Evolutionary conservation across 2,113 vertebrate genomes (phyloP), one percentile per base, ranked within the genome.

Genomic region (Percina caprodes): DNA sequence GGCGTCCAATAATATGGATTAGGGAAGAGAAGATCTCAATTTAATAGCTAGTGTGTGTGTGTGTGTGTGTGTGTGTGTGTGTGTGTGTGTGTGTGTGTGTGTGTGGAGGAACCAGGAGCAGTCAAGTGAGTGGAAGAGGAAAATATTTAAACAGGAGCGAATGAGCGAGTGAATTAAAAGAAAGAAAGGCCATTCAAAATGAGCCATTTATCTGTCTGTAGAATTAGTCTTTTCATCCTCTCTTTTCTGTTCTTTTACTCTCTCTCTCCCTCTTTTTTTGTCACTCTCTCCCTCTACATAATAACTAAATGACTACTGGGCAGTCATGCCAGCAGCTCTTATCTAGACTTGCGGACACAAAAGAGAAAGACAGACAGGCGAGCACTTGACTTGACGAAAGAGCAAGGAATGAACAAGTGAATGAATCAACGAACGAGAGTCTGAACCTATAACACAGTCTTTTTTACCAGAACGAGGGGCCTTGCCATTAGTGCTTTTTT

Each of bases 401-500:
- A 95, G 96, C 95, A 95, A 94, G 87, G 79, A 86, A 90, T 12
- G 91, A 92, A 91, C 87, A 88, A 93, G 87, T 91, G 91, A 93
- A 92, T 95, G 96, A 97, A 97, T 96, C 88, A 86, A 73, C 59
- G 95, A 96, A 96, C 95, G 92, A 90, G 94, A 95, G 93, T 89
- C 93, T 35, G 83, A 87, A 91, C 89, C 96, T 96, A 90, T 97
- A 96, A 96, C 96, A 95, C 95, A 93, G 95, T 95, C 96, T 97
- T 87, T 95, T 97, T 97, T 97, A 97, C 96, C 96, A 96, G 96
- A 97, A 97, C 97, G 96, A 95, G 80, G 94, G 93, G 94, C 94
- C 95, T 81, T 87, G 84, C 96, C 96, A 98, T 98, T 97, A 99
- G 95, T 94, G 94, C 54, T 95, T 97, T 97, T 97, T 97, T 89